Evolutionary conservation across 2,888 invertebrate species (phyloP), one percentile per base, ranked within the genome.

Genomic region (Troilus luridus): DNA sequence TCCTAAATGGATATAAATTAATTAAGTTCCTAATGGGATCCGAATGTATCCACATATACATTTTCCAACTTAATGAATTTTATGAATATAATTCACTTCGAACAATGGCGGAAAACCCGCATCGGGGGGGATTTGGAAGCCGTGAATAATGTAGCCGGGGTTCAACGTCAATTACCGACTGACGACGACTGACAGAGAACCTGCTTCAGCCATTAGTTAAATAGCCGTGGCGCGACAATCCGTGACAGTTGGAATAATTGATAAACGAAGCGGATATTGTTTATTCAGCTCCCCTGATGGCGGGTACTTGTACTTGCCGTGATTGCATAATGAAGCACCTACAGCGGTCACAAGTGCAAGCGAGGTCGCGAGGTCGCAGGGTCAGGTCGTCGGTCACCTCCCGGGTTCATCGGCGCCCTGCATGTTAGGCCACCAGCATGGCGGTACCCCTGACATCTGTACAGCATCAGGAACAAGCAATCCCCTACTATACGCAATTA

Each of bases 201-300:
- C 67, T 14, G 89, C 56, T 89, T 89, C 56, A 62, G 59, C 77
- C 90, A 90, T 90, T 90, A 90, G 77, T 77, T 77, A 90, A 90
- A 90, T 90, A 90, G 58, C 72, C 14, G 62, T 24, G 62, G 62
- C 60, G 90, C 81, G 90, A 90, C 90, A 90, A 90, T 90, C 90
- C 90, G 64, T 81, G 90, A 72, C 90, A 77, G 27, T 72, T 90
- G 59, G 90, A 90, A 90, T 90, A 77, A 90, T 90, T 90, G 90
- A 90, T 90, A 90, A 90, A 58, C 77, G 24, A 77, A 90, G 27
- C 59, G 58, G 24, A 64, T 81, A 90, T 90, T 90, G 77, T 90
- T 90, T 90, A 90, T 90, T 90, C 90, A 90, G 54, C 58, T 14
- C 12, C 56, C 56, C 90, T 59, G 89, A 89, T 89, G 89, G 89